Evolutionary conservation across 2,888 invertebrate species (phyloP).

Genomic region (Platycheirus albimanus): DNA sequence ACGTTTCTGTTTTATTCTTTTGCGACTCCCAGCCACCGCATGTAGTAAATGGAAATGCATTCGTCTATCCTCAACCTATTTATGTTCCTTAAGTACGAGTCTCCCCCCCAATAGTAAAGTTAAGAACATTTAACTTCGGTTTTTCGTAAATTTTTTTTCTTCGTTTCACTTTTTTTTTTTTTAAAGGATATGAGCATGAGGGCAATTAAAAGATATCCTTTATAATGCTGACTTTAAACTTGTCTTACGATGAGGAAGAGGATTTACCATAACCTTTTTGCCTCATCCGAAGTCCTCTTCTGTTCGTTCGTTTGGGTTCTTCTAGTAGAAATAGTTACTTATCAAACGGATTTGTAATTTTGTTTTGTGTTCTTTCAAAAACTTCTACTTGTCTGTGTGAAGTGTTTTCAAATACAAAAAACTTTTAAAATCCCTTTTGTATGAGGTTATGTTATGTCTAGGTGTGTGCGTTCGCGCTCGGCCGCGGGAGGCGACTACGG

Average conservation of each 20-base stretch:
- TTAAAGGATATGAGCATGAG: conserved; percentile 34
- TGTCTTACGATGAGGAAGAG: conserved; percentile 6
- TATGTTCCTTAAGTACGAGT: conserved; percentile 1
- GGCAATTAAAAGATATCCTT: conserved; percentile 71
- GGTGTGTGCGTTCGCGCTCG: not conserved
- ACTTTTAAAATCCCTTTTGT: not conserved
- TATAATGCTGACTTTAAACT: conserved; percentile 47
- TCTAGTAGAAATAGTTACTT: conserved; percentile 34
- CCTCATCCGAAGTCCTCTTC: conserved; percentile 12
- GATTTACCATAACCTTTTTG: conserved; percentile 27
- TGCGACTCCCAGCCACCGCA: not conserved
- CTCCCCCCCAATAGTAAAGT: conserved; percentile 7
- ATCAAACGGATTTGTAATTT: conserved; percentile 20
- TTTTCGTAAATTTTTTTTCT: conserved; percentile 7
- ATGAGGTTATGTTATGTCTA: not conserved
- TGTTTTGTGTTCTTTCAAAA: not conserved
- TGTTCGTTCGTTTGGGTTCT: not conserved
- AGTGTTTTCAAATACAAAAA: conserved; percentile 15
- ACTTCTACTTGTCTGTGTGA: not conserved
- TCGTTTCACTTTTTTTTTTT: not conserved
- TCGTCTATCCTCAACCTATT: conserved; percentile 2
- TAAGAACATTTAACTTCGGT: conserved; percentile 19
- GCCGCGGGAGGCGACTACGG: too few species aligned
- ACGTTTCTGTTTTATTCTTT: not conserved
- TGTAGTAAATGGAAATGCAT: conserved; percentile 6